Evolutionary conservation across 2,888 invertebrate genomes (phyloP).

Genomic region (Microctonus aethiopoides): DNA sequence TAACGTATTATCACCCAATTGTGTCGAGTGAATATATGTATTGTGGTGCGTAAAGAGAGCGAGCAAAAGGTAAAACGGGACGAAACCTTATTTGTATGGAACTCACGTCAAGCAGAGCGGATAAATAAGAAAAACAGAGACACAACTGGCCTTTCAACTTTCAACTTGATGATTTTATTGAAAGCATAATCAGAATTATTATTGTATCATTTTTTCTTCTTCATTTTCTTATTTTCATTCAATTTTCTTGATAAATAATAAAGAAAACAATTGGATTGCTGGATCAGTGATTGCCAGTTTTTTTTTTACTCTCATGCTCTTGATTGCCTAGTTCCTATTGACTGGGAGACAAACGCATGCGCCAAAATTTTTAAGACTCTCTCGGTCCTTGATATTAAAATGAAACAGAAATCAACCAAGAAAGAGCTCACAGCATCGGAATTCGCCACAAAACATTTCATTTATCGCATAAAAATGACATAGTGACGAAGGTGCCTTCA

Average conservation of each 20-base stretch:
- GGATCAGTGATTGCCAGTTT: neutral
- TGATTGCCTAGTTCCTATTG: slow-evolving; percentile 34
- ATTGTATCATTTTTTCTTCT: no score
- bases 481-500: neutral
- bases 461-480: neutral
- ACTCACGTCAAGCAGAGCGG: neutral
- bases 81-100: neutral
- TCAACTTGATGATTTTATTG: no score
- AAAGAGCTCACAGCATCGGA: neutral
- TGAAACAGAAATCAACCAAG: no score
- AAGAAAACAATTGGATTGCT: neutral
- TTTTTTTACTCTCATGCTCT: neutral
- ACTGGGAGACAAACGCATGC: slow-evolving; percentile 38
- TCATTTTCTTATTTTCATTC: no score
- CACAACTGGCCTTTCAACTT: no score
- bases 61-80: no score
- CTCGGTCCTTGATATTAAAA: neutral
- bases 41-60: neutral
- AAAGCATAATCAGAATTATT: no score
- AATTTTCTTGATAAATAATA: neutral
- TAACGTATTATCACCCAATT: neutral
- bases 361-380: slow-evolving; percentile 4
- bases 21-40: neutral
- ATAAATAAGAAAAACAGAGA: neutral
- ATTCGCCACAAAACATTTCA: neutral